Conservation (phyloP, 1,140 invertebrate genomes). For the Wiebesia pumilae region DNA sequence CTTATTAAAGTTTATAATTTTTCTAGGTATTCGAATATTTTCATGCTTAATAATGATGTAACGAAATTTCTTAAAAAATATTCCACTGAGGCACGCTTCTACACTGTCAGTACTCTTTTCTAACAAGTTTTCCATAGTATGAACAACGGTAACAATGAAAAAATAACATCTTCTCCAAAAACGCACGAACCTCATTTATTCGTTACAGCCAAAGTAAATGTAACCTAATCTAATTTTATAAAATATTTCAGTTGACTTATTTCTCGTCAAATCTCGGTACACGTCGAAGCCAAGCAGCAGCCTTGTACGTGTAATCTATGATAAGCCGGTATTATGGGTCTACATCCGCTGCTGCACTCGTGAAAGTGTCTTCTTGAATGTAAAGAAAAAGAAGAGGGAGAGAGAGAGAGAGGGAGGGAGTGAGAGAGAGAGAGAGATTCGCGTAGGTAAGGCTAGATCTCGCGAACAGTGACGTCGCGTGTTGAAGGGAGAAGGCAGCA, state of each 20-base stretch:
- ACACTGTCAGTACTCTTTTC: not conserved
- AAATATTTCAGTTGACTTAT: conserved; percentile 30
- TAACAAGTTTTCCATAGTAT: not conserved
- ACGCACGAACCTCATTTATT: not conserved
- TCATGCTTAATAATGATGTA: not conserved
- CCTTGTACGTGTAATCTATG: conserved; percentile 39
- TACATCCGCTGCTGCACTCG: conserved; percentile 49
- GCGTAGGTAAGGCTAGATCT: not conserved
- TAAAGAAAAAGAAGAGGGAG: not conserved
- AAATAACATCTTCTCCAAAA: not conserved
- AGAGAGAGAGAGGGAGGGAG: not conserved
- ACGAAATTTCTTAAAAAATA: not conserved
- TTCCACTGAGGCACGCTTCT: not conserved
- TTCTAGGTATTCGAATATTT: not conserved
- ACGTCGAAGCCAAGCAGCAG: not conserved
- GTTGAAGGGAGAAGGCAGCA: not conserved
- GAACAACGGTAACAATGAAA: not conserved
- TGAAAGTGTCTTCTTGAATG: conserved; percentile 6
- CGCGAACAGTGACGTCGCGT: not conserved
- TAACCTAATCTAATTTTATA: conserved; percentile 19
- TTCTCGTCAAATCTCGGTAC: not conserved
- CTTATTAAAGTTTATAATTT: not conserved
- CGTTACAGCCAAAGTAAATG: conserved; percentile 7
- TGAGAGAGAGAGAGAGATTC: too few species aligned
- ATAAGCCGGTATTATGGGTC: conserved; percentile 43